phyloP scores from a whole-genome alignment of 2,888 invertebrate genomes.

The Cerceris ruficornis region DNA sequence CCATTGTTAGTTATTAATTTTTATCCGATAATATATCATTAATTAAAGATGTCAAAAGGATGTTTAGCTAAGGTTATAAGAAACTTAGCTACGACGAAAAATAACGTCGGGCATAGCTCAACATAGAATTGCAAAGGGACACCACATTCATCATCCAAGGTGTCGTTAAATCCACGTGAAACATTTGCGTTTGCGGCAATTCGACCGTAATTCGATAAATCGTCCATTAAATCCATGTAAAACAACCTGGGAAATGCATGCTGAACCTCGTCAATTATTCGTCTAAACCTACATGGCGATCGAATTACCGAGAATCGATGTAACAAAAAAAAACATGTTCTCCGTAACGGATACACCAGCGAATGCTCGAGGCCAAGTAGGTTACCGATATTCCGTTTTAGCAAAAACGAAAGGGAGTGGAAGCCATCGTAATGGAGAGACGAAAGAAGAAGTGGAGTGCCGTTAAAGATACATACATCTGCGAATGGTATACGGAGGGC shows the following conservation, averaged over 20 bases:
- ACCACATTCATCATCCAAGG: too few species aligned
- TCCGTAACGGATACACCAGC: conserved; percentile 16
- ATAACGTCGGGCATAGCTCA: too few species aligned
- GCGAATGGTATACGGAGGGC: conserved; percentile 14
- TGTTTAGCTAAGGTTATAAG: too few species aligned
- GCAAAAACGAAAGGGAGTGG: conserved; percentile 10
- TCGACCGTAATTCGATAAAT: neutral
- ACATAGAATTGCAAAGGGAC: too few species aligned
- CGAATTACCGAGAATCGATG: conserved; percentile 2
- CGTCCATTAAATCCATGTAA: neutral
- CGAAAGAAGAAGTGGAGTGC: conserved; percentile 1
- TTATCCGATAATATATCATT: too few species aligned
- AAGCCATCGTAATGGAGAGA: neutral
- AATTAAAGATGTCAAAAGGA: too few species aligned
- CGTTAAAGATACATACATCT: conserved; percentile 40
- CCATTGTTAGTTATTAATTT: too few species aligned
- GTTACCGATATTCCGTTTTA: conserved; percentile 25
- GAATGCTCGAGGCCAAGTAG: conserved; percentile 18
- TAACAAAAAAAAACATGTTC: neutral
- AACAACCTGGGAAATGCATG: neutral
- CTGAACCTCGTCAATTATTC: neutral
- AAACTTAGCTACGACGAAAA: too few species aligned
- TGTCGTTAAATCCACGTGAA: too few species aligned
- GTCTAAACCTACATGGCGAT: neutral
- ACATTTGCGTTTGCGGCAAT: neutral